phyloP scores from a whole-genome alignment of 2,113 vertebrate species.

The Corythoichthys haematopterus region DNA sequence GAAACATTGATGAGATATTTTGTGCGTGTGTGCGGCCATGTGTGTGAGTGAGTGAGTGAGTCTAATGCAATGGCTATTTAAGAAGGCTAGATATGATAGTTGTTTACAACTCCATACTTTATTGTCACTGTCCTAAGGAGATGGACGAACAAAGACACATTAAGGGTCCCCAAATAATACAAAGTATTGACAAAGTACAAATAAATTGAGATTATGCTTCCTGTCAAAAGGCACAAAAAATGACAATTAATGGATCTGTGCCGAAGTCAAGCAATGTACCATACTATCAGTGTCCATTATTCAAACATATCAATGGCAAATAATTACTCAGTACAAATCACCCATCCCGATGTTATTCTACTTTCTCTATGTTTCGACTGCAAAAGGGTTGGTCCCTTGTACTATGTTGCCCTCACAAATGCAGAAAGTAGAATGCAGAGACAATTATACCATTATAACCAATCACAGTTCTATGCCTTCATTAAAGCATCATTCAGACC shows the following conservation, averaged over 20 bases:
- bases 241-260: constrained; percentile 13
- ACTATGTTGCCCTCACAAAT: background rate
- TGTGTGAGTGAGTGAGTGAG: constrained; percentile 25
- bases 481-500: constrained; percentile 56
- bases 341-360: background rate
- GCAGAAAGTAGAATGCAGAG: background rate
- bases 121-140: constrained; percentile 36
- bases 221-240: constrained; percentile 23
- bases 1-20: constrained; percentile 69
- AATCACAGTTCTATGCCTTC: constrained; percentile 47
- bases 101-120: constrained; percentile 59
- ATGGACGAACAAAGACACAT: constrained; percentile 5
- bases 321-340: background rate
- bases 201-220: constrained; percentile 36
- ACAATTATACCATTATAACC: constrained; percentile 11
- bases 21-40: constrained; percentile 18
- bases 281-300: background rate
- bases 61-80: constrained; percentile 59
- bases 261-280: too few species aligned
- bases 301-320: background rate
- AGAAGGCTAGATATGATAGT: constrained; percentile 64
- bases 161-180: background rate
- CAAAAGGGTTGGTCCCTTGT: background rate
- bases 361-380: background rate
- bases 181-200: background rate